Evolutionary conservation across 2,113 vertebrate genomes (phyloP), one percentile per base, ranked within the genome.

Genomic region (Vulpes ferrilata): DNA sequence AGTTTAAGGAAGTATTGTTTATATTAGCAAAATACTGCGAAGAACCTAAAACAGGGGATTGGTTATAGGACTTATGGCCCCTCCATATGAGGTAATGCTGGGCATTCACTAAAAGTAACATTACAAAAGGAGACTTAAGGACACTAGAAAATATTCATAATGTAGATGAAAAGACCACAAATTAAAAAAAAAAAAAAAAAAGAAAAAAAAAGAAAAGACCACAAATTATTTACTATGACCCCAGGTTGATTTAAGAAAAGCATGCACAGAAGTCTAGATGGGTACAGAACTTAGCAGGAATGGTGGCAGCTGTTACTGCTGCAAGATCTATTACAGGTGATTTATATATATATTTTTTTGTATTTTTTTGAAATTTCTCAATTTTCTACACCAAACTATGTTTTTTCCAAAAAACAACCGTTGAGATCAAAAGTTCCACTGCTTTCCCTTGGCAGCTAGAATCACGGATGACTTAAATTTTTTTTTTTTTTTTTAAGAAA

Each of bases 321-420:
- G 17, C 7, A 27, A 92, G 62, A 27, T 38, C 82, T 91, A 64
- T 55, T 67, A 74, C 3, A 32, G 15, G 32, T 48, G 27, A 67
- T 69, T 65, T 97, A 88, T 94, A 84, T 30, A 84, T 65, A 43
- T 43, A 43, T 43, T 1, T 43, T 62, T 71, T 73, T 65, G 35
- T 90, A 67, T 20, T 94, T 96, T 96, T 94, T 90, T 35, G 81
- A 53, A 96, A 82, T 62, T 94, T 95, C 62, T 35, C 27, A 79
- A 91, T 74, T 95, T 95, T 85, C 55, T 84, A 93, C 7, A 69
- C 27, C 64, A 86, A 94, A 76, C n/a, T 53, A 19, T 60, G 82
- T 69, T 84, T 96, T 95, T 93, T 81, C 57, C 16, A 88, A 93
- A 89, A 89, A 73, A 79, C 22, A 88, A 57, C n/a, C 69, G 57